Conservation (phyloP, 2,888 invertebrate genomes). For the Epirrhoe alternata region DNA sequence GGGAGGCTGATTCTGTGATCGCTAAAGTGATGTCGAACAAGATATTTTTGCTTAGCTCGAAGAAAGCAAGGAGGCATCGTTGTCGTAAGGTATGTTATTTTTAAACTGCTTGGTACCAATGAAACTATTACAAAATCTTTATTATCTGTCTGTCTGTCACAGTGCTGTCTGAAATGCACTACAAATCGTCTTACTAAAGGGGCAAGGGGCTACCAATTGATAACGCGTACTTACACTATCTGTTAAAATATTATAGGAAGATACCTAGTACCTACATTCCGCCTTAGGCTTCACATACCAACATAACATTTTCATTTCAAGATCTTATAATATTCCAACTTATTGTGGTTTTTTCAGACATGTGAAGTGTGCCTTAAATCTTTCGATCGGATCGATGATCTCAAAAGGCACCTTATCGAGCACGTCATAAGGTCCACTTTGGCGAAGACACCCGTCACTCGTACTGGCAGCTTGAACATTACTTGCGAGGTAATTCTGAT, state of each 20-base stretch:
- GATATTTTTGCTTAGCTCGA: conserved; percentile 59
- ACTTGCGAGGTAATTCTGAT: conserved; percentile 73
- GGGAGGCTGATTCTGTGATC: conserved; percentile 66
- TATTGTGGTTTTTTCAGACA: conserved; percentile 53
- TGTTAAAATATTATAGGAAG: too few relatives aligned
- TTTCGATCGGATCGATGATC: conserved; percentile 75
- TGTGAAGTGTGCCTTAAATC: conserved; percentile 73
- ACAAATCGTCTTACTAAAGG: too few relatives aligned
- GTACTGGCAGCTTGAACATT: conserved; percentile 66
- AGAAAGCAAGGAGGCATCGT: conserved; percentile 51
- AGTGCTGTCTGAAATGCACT: too few relatives aligned
- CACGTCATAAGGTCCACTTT: conserved; percentile 75
- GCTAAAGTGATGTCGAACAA: conserved; percentile 71
- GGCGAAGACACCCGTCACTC: conserved; percentile 67
- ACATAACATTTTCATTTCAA: too few relatives aligned
- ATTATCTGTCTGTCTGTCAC: too few relatives aligned
- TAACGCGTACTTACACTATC: too few relatives aligned
- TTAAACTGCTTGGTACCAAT: too few relatives aligned
- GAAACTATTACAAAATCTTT: too few relatives aligned
- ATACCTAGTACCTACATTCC: too few relatives aligned
- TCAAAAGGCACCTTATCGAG: conserved; percentile 80
- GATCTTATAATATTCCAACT: not conserved
- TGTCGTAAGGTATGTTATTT: conserved; percentile 62
- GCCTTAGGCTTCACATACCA: too few relatives aligned
- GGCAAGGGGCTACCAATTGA: too few relatives aligned